These are phyloP conservation scores for Leptoteleia sp. DNA, from an alignment of 1,140 invertebrate genomes.

Conservation along the genomic window DNA sequence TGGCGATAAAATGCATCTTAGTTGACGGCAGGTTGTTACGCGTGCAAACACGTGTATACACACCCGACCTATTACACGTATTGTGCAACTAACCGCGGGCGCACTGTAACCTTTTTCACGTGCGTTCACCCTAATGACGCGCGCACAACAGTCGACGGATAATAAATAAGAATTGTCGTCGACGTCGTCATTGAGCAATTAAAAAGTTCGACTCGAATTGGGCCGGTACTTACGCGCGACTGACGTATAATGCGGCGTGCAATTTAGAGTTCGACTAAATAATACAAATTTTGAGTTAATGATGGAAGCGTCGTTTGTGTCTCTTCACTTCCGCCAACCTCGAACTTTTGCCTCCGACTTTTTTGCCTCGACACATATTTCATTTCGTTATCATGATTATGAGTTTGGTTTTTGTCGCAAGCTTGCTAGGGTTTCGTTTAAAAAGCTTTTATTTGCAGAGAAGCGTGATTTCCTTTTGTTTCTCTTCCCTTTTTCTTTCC, in stretches of 20 bases:
- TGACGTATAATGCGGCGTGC: conserved; percentile 28
- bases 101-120: conserved; percentile 35
- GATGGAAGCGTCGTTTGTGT: conserved; percentile 20
- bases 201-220: conserved; percentile 36
- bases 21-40: conserved; percentile 12
- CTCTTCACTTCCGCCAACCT: conserved; percentile 5
- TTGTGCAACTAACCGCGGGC: conserved; percentile 25
- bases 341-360: conserved; percentile 1
- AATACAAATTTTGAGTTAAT: conserved; percentile 35
- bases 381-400: conserved; percentile 11
- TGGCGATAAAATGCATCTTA: no score
- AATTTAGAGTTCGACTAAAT: conserved; percentile 15
- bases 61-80: conserved; percentile 14
- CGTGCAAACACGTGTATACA: conserved; percentile 2
- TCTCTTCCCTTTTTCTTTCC: no score
- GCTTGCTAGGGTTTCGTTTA: conserved; percentile 1
- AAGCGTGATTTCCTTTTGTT: no score
- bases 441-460: conserved; percentile 1
- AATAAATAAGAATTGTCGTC: conserved; percentile 48
- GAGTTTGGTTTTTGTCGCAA: conserved; percentile 1
- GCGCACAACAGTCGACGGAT: conserved; percentile 23
- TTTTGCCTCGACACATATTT: conserved; percentile 3
- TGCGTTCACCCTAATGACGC: conserved; percentile 28
- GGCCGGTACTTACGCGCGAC: conserved; percentile 33
- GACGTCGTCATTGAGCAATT: conserved; percentile 37